Percentiles rank a stretch among this genome's conserved stretches.
Evolutionary conservation across 2,797 vertebrate species (phyloP).

Genomic region (Chloroceryle inda): DNA sequence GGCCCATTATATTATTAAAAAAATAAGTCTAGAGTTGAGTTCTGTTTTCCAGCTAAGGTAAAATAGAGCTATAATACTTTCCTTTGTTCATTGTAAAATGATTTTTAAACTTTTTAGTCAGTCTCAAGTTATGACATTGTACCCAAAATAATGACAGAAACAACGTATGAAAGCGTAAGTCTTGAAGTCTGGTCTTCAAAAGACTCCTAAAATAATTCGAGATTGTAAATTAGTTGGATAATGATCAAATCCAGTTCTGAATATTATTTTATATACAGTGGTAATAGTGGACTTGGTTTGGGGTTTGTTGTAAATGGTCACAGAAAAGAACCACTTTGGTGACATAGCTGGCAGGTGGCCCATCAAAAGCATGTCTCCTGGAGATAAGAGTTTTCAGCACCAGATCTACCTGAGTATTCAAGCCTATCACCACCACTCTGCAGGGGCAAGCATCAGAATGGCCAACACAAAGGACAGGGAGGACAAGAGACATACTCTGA

Average conservation of each 20-base stretch:
- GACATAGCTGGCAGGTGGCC: not conserved
- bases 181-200: not conserved
- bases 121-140: not conserved
- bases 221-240: not conserved
- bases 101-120: not conserved
- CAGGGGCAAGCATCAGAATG: not conserved
- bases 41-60: not conserved
- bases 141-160: not conserved
- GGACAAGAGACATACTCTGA: not conserved
- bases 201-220: not conserved
- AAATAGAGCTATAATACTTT: not conserved
- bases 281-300: not conserved
- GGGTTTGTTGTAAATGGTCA: not conserved
- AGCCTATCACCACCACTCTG: accelerated
- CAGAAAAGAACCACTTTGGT: not conserved
- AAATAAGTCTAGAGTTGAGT: not conserved
- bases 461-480: not conserved
- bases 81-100: not conserved
- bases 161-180: not conserved
- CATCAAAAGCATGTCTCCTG: accelerated
- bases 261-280: not conserved
- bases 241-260: not conserved
- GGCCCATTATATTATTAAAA: not conserved
- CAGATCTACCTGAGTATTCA: not conserved
- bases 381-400: not conserved